Evolutionary conservation across 1,140 invertebrate species (phyloP).

Genomic region (Spodoptera frugiperda): DNA sequence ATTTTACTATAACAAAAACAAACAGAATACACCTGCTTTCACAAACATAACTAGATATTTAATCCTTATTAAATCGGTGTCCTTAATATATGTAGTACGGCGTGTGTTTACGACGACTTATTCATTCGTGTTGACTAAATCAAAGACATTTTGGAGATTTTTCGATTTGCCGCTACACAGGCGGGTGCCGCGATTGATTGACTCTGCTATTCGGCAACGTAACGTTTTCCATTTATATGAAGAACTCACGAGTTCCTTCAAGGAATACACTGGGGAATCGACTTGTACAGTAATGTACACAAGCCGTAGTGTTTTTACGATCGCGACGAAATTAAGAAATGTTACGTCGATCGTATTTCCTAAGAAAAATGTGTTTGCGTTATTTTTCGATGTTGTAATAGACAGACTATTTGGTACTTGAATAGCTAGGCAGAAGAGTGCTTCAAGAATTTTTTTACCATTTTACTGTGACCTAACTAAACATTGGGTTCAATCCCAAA

Average conservation of each 20-base stretch:
- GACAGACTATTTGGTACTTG: background rate
- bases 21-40: background rate
- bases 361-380: background rate
- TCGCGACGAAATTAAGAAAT: slow-evolving; percentile 18
- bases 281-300: slow-evolving; percentile 4
- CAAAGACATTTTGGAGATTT: slow-evolving; percentile 63
- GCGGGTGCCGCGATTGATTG: slow-evolving; percentile 64
- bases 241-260: slow-evolving; percentile 58
- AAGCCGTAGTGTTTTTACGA: slow-evolving; percentile 14
- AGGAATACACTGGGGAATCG: slow-evolving; percentile 41
- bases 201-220: slow-evolving; percentile 59
- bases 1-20: background rate
- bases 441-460: too few relatives aligned
- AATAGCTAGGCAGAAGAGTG: too few relatives aligned
- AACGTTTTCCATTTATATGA: slow-evolving; percentile 69
- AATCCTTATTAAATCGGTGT: background rate
- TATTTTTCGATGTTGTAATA: background rate
- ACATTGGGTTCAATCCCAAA: too few relatives aligned
- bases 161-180: slow-evolving; percentile 69
- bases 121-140: slow-evolving; percentile 56
- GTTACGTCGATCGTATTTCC: background rate
- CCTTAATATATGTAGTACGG: slow-evolving; percentile 2
- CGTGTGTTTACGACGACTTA: slow-evolving; percentile 51
- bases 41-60: too few relatives aligned
- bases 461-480: too few relatives aligned